phyloP scores from a whole-genome alignment of 2,797 vertebrate genomes.

The Lemur catta region DNA sequence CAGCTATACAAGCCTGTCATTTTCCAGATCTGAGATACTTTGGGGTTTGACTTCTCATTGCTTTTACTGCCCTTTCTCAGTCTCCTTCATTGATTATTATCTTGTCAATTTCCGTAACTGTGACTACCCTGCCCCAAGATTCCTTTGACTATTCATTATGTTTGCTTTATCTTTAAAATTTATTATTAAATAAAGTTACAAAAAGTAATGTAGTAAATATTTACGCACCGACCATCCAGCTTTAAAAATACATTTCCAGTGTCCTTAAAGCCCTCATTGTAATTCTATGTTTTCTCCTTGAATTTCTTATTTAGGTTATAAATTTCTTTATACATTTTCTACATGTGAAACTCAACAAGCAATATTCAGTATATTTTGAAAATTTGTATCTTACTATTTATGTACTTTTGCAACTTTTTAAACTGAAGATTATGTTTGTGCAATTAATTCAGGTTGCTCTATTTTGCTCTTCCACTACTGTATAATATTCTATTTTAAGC shows the following conservation, averaged over 20 bases:
- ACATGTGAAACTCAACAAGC: neutral
- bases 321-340: neutral
- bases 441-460: neutral
- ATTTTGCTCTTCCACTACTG: neutral
- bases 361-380: neutral
- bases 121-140: neutral
- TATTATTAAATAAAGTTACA: neutral
- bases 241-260: neutral
- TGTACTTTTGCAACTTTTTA: neutral
- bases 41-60: neutral
- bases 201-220: neutral
- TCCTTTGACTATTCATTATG: neutral
- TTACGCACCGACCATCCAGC: neutral
- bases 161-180: neutral
- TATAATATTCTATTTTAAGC: neutral
- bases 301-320: neutral
- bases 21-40: neutral
- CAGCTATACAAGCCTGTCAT: neutral
- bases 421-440: neutral
- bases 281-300: neutral
- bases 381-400: neutral
- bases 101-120: neutral
- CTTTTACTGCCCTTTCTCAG: neutral
- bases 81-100: neutral
- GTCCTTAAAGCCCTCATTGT: neutral